phyloP scores from a whole-genome alignment of 2,113 vertebrate species.

The Propithecus coquereli region DNA sequence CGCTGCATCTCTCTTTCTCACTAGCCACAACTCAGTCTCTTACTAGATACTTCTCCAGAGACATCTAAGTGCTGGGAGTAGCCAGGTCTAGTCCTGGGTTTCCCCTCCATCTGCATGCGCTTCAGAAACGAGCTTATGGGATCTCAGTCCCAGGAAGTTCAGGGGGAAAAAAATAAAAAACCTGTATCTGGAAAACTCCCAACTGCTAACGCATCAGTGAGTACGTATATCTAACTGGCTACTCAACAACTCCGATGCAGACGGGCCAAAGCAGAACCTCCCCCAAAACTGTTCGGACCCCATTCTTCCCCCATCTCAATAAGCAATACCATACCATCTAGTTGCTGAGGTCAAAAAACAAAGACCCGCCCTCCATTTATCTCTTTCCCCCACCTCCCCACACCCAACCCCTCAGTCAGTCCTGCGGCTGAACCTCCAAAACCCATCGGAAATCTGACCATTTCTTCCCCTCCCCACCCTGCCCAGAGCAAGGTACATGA shows the following conservation, averaged over 20 bases:
- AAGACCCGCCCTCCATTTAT: not conserved
- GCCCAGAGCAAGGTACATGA: not conserved
- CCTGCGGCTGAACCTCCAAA: not conserved
- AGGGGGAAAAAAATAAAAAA: not conserved
- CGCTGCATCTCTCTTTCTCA: no score
- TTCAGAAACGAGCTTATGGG: not conserved
- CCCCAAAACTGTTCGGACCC: no score
- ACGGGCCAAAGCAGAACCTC: not conserved
- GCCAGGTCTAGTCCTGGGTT: no score
- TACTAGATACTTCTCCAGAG: not conserved
- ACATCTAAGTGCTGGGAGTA: no score
- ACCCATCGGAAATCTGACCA: not conserved
- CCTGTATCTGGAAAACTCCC: not conserved
- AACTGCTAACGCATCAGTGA: accelerated
- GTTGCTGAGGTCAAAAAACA: not conserved
- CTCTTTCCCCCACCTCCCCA: not conserved
- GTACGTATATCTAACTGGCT: no score
- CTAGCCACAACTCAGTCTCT: not conserved
- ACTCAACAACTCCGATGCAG: not conserved
- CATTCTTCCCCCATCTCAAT: not conserved
- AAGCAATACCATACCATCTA: no score
- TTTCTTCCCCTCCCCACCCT: no score
- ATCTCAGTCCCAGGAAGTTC: not conserved
- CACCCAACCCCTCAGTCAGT: not conserved
- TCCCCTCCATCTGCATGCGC: not conserved